Evolutionary conservation across 1,140 invertebrate genomes (phyloP).

Genomic region (Microvelia longipes): DNA sequence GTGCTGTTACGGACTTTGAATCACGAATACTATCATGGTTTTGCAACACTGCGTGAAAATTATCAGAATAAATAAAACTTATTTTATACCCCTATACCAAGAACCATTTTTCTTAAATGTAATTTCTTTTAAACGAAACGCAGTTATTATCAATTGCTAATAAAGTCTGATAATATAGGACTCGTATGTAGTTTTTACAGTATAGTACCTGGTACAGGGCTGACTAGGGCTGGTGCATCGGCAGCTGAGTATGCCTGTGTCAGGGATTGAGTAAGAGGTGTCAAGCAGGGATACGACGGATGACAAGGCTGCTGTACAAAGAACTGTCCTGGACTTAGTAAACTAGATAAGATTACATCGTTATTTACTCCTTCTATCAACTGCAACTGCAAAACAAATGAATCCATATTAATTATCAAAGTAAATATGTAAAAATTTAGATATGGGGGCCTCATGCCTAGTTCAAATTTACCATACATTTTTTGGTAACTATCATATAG

Average conservation of each 20-base stretch:
- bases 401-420: neutral
- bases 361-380: conserved; percentile 82
- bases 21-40: too few relatives aligned
- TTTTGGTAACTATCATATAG: too few relatives aligned
- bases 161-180: too few relatives aligned
- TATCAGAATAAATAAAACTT: too few relatives aligned
- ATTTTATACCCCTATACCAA: too few relatives aligned
- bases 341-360: conserved; percentile 71
- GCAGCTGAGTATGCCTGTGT: conserved; percentile 44
- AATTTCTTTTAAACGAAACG: too few relatives aligned
- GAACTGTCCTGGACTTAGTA: conserved; percentile 68
- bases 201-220: conserved; percentile 42
- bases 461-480: too few relatives aligned
- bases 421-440: neutral
- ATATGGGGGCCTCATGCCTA: neutral
- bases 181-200: too few relatives aligned
- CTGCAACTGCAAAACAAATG: conserved; percentile 47
- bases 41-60: too few relatives aligned
- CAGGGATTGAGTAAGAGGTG: conserved; percentile 57
- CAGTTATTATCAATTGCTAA: too few relatives aligned
- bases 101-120: too few relatives aligned
- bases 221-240: conserved; percentile 46
- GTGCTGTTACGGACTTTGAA: too few relatives aligned
- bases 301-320: conserved; percentile 89
- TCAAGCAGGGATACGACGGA: conserved; percentile 69